A percentile compares a stretch with the other conserved stretches of the same genome.
phyloP scores from a whole-genome alignment of 2,113 vertebrate genomes.

The Corynorhinus townsendii region DNA sequence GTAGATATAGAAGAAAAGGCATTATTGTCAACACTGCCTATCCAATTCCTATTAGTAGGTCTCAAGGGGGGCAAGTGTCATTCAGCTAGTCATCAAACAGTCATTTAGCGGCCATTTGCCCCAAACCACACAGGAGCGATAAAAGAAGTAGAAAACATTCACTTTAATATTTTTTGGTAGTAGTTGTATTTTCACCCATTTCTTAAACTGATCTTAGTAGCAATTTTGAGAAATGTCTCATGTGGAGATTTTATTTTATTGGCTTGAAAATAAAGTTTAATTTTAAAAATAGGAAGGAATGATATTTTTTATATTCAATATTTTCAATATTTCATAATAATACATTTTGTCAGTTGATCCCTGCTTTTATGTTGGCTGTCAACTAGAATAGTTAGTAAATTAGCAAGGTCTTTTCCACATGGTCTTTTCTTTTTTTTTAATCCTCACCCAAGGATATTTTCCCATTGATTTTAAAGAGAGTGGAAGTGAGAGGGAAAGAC shows the following conservation, averaged over 20 bases:
- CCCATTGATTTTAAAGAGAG: too few relatives aligned
- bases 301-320: not conserved
- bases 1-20: not conserved
- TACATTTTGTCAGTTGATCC: not conserved
- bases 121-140: not conserved
- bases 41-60: not conserved
- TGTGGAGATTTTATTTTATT: not conserved
- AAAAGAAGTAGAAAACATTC: not conserved
- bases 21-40: not conserved
- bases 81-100: not conserved
- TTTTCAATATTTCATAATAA: not conserved
- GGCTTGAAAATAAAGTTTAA: constrained; percentile 10
- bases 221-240: constrained; percentile 18
- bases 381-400: not conserved
- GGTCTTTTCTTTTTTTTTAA: not conserved
- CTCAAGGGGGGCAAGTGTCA: not conserved
- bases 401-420: not conserved
- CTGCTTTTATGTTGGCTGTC: not conserved
- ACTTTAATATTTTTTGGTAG: not conserved
- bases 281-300: not conserved
- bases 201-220: not conserved
- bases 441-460: too few relatives aligned
- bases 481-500: too few relatives aligned
- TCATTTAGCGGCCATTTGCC: not conserved
- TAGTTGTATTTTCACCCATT: not conserved